Evolutionary conservation across 1,140 invertebrate genomes (phyloP), one percentile per base, ranked within the genome.

Genomic region (Drosophila watanabei): DNA sequence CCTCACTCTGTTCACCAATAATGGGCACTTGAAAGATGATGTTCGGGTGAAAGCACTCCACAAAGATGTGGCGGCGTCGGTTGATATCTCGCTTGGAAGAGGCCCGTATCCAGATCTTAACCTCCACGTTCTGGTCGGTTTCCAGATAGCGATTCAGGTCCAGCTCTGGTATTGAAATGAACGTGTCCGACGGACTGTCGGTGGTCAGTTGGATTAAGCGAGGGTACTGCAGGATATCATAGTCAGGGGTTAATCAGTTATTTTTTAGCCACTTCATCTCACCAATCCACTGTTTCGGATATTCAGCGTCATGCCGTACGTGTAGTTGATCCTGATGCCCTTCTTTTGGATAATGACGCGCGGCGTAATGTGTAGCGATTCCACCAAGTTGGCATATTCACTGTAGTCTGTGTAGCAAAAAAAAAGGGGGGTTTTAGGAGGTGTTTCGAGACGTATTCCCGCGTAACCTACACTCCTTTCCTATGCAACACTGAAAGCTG

Each of bases 21-120:
- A 92, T 92, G 20, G 91, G 91, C 35, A 92, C 80, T 78, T 92
- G 72, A n/a, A 92, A 90, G 10, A 68, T 90, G 7, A 92, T 85
- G 28, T 91, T 90, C 0, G 91, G 91, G 68, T 92, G 91, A 43
- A 68, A 79, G 7, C 69, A 77, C 33, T 90, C 66, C 4, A 92
- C 45, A 13, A 70, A 76, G 24, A 92, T 77, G 43, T 82, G 71
- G 16, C 91, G 84, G 0, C 68, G 56, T 0, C 79, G 64, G 54
- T 87, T 90, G 1, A 91, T 84, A 4, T 79, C 46, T 0, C 43
- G 24, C 1, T 45, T 41, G 4, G 51, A 56, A 1, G 8, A 32
- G 10, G 75, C 45, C 5, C 68, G 59, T 37, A 92, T 78, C 37
- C 41, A 49, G 37, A 92, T 72, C 28, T 79, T 76, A 0, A 80